Evolutionary conservation across 2,888 invertebrate genomes (phyloP), one percentile per base, ranked within the genome.

Genomic region (Mythimna vitellina): DNA sequence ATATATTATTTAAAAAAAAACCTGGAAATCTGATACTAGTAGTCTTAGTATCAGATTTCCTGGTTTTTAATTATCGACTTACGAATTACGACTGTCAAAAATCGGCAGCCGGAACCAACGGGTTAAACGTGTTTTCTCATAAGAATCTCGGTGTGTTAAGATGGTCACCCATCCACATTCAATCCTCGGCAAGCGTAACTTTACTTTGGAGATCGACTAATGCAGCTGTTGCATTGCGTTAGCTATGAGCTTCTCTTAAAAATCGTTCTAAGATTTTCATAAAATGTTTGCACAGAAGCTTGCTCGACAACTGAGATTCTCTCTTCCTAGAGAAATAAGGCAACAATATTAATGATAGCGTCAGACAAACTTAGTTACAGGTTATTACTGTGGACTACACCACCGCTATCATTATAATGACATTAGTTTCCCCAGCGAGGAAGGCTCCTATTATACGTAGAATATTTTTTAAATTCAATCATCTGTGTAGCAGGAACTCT

Each of bases 401-500:
- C 53, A 64, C 57, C 46, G 56, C 64, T 68, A 54, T 53, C 61
- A 78, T 76, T 71, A 78, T 82, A 83, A 84, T 70, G 66, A 61
- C 38, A 73, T 83, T 83, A 83, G 75, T 62, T 63, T 35, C 53
- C 67, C 22, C 61, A 68, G 78, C 53, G 57, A 62, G 25, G 53
- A 60, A 61, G 32, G 38, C 38, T 63, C 56, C 70, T 63, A 54
- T 46, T 71, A 61, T n/a, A 66, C 62, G 60, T 76, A 67, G 74
- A 73, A 76, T 75, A 71, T 82, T 78, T 78, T 75, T 71, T 38
- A 61, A 80, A 84, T 86, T 77, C 62, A 77, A 75, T 84, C 61
- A 58, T 60, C 65, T 70, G 53, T 51, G 68, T 65, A 49, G 54
- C 65, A 68, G 65, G 67, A 81, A 81, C 67, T 67, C 62, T 14